Conservation (phyloP, 2,888 invertebrate genomes). For the Polymixis flavicincta region DNA sequence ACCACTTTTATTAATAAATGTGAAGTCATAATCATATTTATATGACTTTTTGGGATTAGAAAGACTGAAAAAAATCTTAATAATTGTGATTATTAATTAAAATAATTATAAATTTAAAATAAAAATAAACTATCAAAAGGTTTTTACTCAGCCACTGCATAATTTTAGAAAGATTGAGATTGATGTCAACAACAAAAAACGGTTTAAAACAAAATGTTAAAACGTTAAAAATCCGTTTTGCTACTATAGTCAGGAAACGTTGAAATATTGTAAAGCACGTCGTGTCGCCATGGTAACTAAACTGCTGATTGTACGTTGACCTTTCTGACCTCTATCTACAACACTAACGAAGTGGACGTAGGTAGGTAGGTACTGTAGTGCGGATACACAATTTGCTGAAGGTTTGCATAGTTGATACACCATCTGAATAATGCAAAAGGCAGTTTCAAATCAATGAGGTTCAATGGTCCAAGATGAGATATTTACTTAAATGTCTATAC, state of each 20-base stretch:
- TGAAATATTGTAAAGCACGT: neutral
- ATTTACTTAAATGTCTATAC: neutral
- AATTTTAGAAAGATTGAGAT: too few relatives aligned
- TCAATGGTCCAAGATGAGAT: neutral
- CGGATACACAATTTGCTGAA: neutral
- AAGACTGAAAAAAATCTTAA: too few relatives aligned
- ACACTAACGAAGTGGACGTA: neutral
- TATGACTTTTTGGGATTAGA: too few relatives aligned
- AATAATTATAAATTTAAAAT: too few relatives aligned
- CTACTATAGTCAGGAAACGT: neutral
- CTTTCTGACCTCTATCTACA: neutral
- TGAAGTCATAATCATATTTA: too few relatives aligned
- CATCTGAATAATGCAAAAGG: conserved; percentile 4
- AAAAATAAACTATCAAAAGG: too few relatives aligned
- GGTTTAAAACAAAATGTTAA: too few relatives aligned
- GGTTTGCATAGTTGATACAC: neutral
- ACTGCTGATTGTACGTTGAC: neutral
- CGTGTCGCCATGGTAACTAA: neutral
- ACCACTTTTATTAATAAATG: too few relatives aligned
- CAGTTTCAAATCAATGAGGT: neutral
- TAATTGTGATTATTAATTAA: too few relatives aligned
- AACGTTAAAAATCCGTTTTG: too few relatives aligned
- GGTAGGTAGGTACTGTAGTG: neutral
- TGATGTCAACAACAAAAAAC: too few relatives aligned
- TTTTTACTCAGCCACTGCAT: too few relatives aligned